Evolutionary conservation across 2,888 invertebrate species (phyloP).

Genomic region (Ormia ochracea): DNA sequence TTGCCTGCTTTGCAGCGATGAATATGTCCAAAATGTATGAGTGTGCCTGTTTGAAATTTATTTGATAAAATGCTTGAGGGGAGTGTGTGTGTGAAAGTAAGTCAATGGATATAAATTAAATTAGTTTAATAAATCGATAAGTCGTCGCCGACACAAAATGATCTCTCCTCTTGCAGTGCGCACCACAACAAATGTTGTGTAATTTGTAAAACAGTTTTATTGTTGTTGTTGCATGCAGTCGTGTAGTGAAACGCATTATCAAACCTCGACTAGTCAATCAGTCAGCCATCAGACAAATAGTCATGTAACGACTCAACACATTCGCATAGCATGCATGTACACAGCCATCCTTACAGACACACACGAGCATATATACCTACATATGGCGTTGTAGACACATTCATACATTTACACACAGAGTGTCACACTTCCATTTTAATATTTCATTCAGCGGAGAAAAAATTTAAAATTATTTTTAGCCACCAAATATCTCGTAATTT

Average conservation of each 20-base stretch:
- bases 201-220: constrained; percentile 1
- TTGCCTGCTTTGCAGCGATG: no score
- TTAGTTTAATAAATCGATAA: constrained; percentile 40
- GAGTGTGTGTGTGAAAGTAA: not conserved
- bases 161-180: not conserved
- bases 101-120: constrained; percentile 27
- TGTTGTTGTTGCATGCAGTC: not conserved
- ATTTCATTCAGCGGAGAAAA: constrained; percentile 13
- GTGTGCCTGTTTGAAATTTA: no score
- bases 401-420: not conserved
- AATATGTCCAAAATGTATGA: no score
- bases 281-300: constrained; percentile 19
- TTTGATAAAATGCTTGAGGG: not conserved
- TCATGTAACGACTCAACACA: not conserved
- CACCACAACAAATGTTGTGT: constrained; percentile 14
- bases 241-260: constrained; percentile 33
- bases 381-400: not conserved
- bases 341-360: not conserved
- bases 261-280: constrained; percentile 24
- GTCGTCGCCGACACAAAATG: constrained; percentile 8
- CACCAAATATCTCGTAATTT: constrained; percentile 30
- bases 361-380: not conserved
- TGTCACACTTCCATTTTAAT: constrained; percentile 7
- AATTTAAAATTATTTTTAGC: constrained; percentile 29
- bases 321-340: no score